These are phyloP conservation scores for human (Homo sapiens) DNA, from an alignment of 2,113 vertebrate genomes.

Conservation along the genomic window DNA sequence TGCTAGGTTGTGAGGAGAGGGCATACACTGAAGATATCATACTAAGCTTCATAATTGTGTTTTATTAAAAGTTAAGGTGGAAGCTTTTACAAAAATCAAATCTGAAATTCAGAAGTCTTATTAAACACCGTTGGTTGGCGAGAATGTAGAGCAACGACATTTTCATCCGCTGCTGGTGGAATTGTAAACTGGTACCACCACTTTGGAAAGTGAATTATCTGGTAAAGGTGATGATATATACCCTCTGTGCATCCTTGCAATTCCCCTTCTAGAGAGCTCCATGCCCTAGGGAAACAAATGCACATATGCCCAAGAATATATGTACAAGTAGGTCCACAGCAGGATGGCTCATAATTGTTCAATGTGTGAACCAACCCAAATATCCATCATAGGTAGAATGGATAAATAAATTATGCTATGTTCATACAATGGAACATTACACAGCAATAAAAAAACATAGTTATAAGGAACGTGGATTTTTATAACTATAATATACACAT, in stretches of 20 bases:
- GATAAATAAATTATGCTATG: background rate
- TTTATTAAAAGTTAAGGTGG: background rate
- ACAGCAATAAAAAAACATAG: background rate
- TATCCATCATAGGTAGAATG: background rate
- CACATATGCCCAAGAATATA: too few species aligned
- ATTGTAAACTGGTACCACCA: background rate
- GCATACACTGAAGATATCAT: background rate
- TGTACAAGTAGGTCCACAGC: background rate
- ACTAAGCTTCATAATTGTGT: background rate
- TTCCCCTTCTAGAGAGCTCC: background rate
- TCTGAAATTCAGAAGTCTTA: background rate
- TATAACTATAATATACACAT: background rate
- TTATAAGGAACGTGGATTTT: background rate
- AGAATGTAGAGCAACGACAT: background rate
- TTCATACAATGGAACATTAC: background rate
- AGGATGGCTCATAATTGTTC: background rate
- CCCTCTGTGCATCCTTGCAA: background rate
- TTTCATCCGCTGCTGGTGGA: background rate
- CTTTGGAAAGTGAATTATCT: background rate
- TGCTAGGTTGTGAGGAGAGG: background rate
- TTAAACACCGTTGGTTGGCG: fast-evolving
- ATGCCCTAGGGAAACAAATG: background rate
- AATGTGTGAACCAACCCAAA: background rate
- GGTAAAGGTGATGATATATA: background rate
- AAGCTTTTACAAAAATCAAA: background rate